A percentile compares a stretch with the other conserved stretches of the same genome.
These are phyloP conservation scores for Calcarius ornatus DNA, from an alignment of 2,113 vertebrate genomes.

Conservation along the genomic window DNA sequence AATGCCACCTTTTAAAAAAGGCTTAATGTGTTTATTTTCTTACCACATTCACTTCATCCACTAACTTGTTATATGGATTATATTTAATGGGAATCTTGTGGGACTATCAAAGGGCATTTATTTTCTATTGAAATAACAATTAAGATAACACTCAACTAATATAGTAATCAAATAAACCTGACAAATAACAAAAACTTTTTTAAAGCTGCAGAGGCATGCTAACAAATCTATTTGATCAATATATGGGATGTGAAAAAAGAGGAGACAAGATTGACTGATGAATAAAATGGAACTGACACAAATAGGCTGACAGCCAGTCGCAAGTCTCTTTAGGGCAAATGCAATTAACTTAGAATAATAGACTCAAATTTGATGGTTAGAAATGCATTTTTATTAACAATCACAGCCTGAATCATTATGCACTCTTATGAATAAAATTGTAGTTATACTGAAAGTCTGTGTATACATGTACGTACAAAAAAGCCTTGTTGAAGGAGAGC, in stretches of 20 bases:
- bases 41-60: neutral
- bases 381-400: constrained; percentile 84
- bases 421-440: constrained; percentile 77
- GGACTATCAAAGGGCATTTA: constrained; percentile 60
- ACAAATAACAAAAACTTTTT: constrained; percentile 63
- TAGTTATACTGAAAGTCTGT: constrained; percentile 69
- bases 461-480: constrained; percentile 56
- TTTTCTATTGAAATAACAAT: constrained; percentile 72
- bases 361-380: constrained; percentile 83
- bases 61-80: constrained; percentile 35
- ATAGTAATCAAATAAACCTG: constrained; percentile 67
- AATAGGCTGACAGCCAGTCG: constrained; percentile 82
- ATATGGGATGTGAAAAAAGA: constrained; percentile 72
- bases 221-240: constrained; percentile 80
- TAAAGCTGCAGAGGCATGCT: constrained; percentile 62
- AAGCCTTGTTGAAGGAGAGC: constrained; percentile 30
- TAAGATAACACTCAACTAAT: constrained; percentile 64
- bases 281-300: constrained; percentile 81
- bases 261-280: constrained; percentile 80
- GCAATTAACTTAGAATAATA: constrained; percentile 88
- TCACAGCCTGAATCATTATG: constrained; percentile 77
- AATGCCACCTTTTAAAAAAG: constrained; percentile 6
- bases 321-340: constrained; percentile 85
- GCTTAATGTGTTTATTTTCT: constrained; percentile 50
- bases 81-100: constrained; percentile 51